Evolutionary conservation across 2,888 invertebrate genomes (phyloP), one percentile per base, ranked within the genome.

Genomic region (Oscheius sp.): DNA sequence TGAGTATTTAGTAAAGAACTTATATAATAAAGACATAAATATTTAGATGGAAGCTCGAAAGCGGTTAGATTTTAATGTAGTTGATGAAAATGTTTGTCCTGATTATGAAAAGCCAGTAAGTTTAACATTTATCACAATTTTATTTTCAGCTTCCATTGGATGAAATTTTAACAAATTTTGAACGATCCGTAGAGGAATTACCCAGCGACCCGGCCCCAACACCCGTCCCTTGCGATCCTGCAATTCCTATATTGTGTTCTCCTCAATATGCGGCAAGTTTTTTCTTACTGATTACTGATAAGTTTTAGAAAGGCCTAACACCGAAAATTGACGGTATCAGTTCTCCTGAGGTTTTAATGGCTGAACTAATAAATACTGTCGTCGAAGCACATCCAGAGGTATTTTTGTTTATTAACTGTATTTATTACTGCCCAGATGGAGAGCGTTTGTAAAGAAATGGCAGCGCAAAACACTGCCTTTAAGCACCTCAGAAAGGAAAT

Each of bases 21-120:
- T n/a, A n/a, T n/a, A n/a, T n/a, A n/a, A n/a, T n/a, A n/a, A n/a
- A n/a, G n/a, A n/a, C n/a, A n/a, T n/a, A n/a, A n/a, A n/a, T n/a
- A n/a, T n/a, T n/a, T 54, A 54, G 33, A 54, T 54, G 54, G 54
- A 54, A 5, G 54, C 54, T n/a, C 54, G 54, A 4, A 54, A 54
- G 20, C 32, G 22, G 12, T 9, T 54, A 12, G 54, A 32, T 17
- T 54, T 54, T 20, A 17, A 28, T 2, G 54, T 33, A 54, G 20
- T 4, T 33, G 33, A 54, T 0, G 50, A 32, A 32, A 20, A 32
- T 54, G 24, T 3, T 24, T 24, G 12, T 22, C 20, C 22, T 6
- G 47, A 47, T n/a, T 44, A 44, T 12, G 41, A 41, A 20, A 50
- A 33, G 36, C 20, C 33, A 20, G 54, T 54, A 54, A 51, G 51